Evolutionary conservation across 2,797 vertebrate species (phyloP), one percentile per base, ranked within the genome.

Genomic region (Carcharodon carcharias): DNA sequence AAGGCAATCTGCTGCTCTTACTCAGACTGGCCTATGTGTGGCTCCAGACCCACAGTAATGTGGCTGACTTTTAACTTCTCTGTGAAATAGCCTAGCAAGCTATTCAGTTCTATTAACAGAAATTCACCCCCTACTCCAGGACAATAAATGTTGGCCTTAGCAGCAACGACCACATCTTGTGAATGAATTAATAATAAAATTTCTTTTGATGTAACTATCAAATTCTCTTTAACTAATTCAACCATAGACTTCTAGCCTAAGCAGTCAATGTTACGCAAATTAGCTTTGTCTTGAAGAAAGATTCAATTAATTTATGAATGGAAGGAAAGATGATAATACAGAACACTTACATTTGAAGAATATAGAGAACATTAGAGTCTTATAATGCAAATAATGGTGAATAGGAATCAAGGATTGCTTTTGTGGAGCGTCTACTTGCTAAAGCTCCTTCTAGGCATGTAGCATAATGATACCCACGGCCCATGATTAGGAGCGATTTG

Each of bases 381-480:
- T 61, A 18, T 35, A 31, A 45, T 85, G 45, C 21, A 85, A 50
- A 50, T 50, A 50, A 85, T 85, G 40, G 50, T 85, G 80, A 85
- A 50, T 85, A 45, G 80, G 50, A 85, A 23, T 85, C 23, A 85
- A 85, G 35, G 8, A 67, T 9, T n/a, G 40, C 61, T 93, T 65
- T 67, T 65, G 61, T 93, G 18, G 26, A 45, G 69, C 12, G 7
- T 11, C 67, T 96, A 98, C 98, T 97, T 98, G 99, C 99, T 98
- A 99, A 97, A 40, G 99, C 99, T 97, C 99, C 99, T 98, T 99
- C 99, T 61, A 99, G 98, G 97, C 99, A 99, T 0, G 99, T 99
- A 96, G 99, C 99, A 0, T 99, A 99, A 97, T 99, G 98, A 97
- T 98, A 99, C 18, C 99, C 99, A 96, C 99, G 98, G 3, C 99